Percentiles rank a stretch among this genome's conserved stretches.
These are phyloP conservation scores for Podiceps cristatus DNA, from an alignment of 2,113 vertebrate genomes.

Conservation along the genomic window DNA sequence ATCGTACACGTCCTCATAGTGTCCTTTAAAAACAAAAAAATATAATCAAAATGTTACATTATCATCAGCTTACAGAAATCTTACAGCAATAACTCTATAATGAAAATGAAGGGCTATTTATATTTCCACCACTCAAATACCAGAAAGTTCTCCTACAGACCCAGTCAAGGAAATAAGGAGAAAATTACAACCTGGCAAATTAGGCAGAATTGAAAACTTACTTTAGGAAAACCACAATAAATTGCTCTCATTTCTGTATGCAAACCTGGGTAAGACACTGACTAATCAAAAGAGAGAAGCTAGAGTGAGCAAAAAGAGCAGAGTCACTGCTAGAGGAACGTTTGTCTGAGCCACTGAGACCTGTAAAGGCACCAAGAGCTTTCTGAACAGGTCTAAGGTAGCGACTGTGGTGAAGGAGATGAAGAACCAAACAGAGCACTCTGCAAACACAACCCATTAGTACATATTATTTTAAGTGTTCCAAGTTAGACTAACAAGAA, in stretches of 20 bases:
- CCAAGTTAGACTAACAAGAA: neutral
- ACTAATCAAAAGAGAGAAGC: neutral
- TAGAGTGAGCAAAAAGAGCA: neutral
- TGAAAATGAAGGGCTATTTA: neutral
- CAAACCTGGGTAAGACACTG: neutral
- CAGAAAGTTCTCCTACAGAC: neutral
- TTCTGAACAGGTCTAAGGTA: neutral
- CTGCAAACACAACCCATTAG: neutral
- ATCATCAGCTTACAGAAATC: neutral
- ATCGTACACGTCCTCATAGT: conserved; percentile 79
- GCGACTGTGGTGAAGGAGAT: neutral
- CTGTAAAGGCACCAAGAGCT: neutral
- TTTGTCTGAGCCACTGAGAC: neutral
- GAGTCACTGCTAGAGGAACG: neutral
- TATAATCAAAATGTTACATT: neutral
- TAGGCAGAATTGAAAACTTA: neutral
- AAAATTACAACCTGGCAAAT: neutral
- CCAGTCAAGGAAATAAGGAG: neutral
- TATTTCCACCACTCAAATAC: neutral
- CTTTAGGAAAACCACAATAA: neutral
- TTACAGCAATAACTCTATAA: neutral
- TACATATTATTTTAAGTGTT: neutral
- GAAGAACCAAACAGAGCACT: neutral
- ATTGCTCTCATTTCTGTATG: neutral
- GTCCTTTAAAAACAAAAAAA: conserved; percentile 60